These are phyloP conservation scores for Ceratosolen fusciceps DNA, from an alignment of 1,140 invertebrate species.

Conservation along the genomic window DNA sequence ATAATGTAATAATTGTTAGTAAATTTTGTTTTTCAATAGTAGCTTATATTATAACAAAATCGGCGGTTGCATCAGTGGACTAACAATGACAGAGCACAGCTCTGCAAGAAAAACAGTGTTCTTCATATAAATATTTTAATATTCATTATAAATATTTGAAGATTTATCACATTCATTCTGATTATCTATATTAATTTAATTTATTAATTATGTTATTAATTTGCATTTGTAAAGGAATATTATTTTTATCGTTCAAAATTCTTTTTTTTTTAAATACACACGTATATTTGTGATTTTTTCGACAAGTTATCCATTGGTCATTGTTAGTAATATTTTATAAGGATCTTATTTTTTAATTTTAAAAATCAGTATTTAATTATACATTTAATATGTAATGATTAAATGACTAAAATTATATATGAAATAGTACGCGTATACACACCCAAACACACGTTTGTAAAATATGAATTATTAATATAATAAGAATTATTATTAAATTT, in stretches of 20 bases:
- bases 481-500: no score
- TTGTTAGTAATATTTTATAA: conserved; percentile 9
- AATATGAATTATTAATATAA: no score
- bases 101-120: conserved; percentile 64
- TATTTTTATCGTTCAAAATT: conserved; percentile 2
- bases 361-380: no score
- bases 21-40: not conserved
- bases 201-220: conserved; percentile 36
- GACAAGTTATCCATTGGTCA: conserved; percentile 16
- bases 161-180: conserved; percentile 68
- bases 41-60: conserved; percentile 20
- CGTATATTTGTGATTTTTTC: not conserved
- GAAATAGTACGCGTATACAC: no score
- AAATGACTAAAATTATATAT: no score
- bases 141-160: conserved; percentile 38
- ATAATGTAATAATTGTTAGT: not conserved
- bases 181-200: conserved; percentile 55
- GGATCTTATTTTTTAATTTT: not conserved
- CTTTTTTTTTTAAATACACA: not conserved
- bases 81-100: conserved; percentile 66
- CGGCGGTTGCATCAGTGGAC: conserved; percentile 54
- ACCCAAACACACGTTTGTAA: no score
- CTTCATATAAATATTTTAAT: conserved; percentile 42
- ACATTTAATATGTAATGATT: no score
- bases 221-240: conserved; percentile 29